Percentiles rank a stretch among this genome's conserved stretches.
phyloP scores from a whole-genome alignment of 2,113 vertebrate genomes.

The Lagopus muta region DNA sequence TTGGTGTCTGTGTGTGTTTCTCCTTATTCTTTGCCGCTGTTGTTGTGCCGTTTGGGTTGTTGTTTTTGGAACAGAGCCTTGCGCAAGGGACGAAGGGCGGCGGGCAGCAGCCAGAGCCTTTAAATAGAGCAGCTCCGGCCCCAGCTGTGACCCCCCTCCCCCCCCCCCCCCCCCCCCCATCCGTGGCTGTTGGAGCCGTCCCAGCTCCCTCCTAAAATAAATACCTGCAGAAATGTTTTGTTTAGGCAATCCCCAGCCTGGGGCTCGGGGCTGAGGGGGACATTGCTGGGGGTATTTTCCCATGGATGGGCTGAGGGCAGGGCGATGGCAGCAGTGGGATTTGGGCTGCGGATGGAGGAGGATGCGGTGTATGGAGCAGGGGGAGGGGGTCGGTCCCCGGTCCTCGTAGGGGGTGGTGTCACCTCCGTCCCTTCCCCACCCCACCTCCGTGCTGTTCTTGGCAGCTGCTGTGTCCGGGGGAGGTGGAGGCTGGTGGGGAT shows the following conservation, averaged over 20 bases:
- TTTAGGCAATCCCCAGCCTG: background rate
- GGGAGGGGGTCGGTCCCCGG: too few species aligned
- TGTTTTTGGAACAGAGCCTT: background rate
- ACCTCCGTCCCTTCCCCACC: background rate
- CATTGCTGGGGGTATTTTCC: background rate
- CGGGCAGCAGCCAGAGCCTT: constrained; percentile 33
- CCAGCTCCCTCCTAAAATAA: constrained; percentile 54
- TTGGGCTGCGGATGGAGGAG: background rate
- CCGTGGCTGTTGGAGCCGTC: constrained; percentile 18
- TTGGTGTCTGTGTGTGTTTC: background rate
- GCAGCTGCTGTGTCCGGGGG: background rate
- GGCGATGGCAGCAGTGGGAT: background rate
- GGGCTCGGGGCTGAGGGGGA: too few species aligned
- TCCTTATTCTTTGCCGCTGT: background rate
- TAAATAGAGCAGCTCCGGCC: constrained; percentile 48
- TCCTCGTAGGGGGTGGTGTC: background rate
- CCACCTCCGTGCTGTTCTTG: background rate
- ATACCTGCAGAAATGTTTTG: constrained; percentile 30
- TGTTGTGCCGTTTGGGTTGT: background rate
- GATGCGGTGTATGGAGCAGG: background rate
- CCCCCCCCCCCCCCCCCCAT: too few species aligned
- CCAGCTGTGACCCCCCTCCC: constrained; percentile 1
- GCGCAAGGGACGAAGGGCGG: constrained; percentile 55
- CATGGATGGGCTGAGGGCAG: background rate
- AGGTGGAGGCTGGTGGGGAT: background rate